phyloP scores from a whole-genome alignment of 2,888 invertebrate species.

The Plebejus melissa region DNA sequence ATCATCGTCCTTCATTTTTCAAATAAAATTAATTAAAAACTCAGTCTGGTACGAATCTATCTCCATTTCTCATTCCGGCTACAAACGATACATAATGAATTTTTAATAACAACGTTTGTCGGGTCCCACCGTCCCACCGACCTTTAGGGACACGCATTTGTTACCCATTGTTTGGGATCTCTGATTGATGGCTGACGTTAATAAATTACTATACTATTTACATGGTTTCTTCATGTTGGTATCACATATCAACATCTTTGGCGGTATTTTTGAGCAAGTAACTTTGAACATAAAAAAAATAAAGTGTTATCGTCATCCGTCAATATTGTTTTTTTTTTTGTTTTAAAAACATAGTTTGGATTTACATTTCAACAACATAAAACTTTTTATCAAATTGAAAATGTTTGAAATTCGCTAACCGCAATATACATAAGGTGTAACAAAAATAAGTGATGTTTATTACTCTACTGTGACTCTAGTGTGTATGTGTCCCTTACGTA shows the following conservation, averaged over 20 bases:
- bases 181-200: constrained; percentile 20
- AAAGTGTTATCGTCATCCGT: neutral
- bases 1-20: neutral
- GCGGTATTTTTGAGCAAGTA: neutral
- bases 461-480: too few species aligned
- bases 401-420: too few species aligned
- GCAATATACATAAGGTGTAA: too few species aligned
- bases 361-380: too few species aligned
- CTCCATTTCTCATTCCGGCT: constrained; percentile 22
- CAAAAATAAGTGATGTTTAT: too few species aligned
- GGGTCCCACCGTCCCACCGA: constrained; percentile 6
- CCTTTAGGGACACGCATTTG: constrained; percentile 13
- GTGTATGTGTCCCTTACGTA: too few species aligned
- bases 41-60: neutral
- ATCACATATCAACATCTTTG: neutral
- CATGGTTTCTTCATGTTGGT: neutral
- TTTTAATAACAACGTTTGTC: constrained; percentile 27
- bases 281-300: neutral
- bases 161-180: constrained; percentile 21
- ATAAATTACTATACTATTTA: constrained; percentile 21
- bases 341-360: neutral
- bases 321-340: neutral
- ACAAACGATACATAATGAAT: constrained; percentile 27
- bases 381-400: too few species aligned
- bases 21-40: constrained; percentile 26